A percentile compares a stretch with the other conserved stretches of the same genome.
Evolutionary conservation across 2,888 invertebrate genomes (phyloP).

Genomic region (Strigamia maritima): DNA sequence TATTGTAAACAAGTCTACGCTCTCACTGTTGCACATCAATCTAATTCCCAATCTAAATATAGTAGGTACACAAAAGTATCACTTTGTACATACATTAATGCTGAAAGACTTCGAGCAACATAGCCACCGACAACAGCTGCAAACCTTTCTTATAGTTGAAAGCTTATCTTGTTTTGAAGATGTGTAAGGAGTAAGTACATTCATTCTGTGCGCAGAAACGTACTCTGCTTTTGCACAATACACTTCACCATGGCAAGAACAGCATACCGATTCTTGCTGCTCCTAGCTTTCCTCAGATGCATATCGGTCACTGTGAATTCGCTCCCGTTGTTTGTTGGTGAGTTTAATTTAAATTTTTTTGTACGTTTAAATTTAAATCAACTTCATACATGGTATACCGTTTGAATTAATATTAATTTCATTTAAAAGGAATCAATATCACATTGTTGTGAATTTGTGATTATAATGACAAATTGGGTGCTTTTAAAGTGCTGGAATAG

Average conservation of each 20-base stretch:
- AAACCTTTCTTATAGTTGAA: background rate
- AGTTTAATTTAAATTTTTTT: too few species aligned
- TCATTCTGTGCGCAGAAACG: background rate
- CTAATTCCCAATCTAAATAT: background rate
- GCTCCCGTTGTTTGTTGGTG: background rate
- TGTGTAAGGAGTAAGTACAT: background rate
- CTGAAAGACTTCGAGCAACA: too few species aligned
- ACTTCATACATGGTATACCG: too few species aligned
- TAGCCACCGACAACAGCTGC: too few species aligned
- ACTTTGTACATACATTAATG: too few species aligned
- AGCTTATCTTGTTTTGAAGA: background rate
- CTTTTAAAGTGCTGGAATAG: background rate
- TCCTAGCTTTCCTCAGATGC: constrained; percentile 11
- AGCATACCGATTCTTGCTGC: background rate
- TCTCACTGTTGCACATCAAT: background rate
- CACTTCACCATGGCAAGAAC: background rate
- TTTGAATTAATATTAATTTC: background rate
- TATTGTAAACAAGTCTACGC: background rate
- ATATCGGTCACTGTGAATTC: background rate
- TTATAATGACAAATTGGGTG: too few species aligned
- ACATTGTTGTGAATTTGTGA: background rate
- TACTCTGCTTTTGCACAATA: background rate
- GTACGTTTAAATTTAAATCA: too few species aligned
- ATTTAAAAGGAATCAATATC: background rate
- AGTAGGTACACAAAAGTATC: background rate